Conservation (phyloP, 2,888 invertebrate genomes). For the Ichneumoninae sp. region DNA sequence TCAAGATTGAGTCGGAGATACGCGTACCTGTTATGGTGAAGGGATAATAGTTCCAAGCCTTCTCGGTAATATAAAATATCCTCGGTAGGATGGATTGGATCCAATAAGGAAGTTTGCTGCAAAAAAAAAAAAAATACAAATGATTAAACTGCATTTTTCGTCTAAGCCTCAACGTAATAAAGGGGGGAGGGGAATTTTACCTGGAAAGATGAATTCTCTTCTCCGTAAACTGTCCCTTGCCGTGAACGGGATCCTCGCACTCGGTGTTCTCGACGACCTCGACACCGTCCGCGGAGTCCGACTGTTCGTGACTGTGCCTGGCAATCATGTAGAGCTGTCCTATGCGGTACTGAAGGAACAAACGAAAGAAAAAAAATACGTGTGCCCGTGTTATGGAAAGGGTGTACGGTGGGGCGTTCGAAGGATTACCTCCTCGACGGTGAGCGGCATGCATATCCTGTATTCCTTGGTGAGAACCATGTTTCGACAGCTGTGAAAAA, state of each 20-base stretch:
- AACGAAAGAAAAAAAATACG: conserved; percentile 42
- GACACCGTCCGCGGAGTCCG: conserved; percentile 95
- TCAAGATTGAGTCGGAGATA: background rate
- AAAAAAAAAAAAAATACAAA: conserved; percentile 62
- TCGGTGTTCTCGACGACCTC: conserved; percentile 94
- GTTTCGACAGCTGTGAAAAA: conserved; percentile 64
- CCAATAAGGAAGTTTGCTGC: conserved; percentile 95
- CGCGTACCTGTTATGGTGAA: conserved; percentile 92
- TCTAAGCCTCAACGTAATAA: background rate
- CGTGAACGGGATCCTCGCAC: conserved; percentile 91
- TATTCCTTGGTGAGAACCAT: conserved; percentile 96
- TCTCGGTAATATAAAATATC: conserved; percentile 96
- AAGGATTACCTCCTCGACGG: conserved; percentile 92
- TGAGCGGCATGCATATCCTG: conserved; percentile 96
- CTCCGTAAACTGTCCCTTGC: conserved; percentile 95
- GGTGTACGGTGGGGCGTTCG: background rate
- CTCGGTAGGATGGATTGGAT: conserved; percentile 94
- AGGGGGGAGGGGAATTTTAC: conserved; percentile 83
- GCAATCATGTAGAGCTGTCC: conserved; percentile 98
- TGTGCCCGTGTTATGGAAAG: background rate
- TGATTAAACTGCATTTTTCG: conserved; percentile 32
- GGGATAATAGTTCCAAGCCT: conserved; percentile 98
- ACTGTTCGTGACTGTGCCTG: conserved; percentile 96
- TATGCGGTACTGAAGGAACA: conserved; percentile 90
- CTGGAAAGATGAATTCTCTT: conserved; percentile 95